These are phyloP conservation scores for Cephalopholis sonnerati DNA, from an alignment of 2,113 vertebrate genomes.

Conservation along the genomic window DNA sequence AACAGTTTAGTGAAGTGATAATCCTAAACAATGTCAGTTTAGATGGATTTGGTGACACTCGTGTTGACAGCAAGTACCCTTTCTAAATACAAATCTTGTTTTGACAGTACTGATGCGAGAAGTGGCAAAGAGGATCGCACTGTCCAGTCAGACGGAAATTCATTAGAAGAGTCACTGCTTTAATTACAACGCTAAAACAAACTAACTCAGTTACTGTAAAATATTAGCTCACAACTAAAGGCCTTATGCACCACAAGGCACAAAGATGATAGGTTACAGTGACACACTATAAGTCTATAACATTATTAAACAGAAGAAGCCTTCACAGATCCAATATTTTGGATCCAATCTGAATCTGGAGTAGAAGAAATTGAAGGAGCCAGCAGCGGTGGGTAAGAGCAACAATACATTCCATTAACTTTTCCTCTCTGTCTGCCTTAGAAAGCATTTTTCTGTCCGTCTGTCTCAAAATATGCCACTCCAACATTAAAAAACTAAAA, in stretches of 20 bases:
- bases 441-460: neutral
- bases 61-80: neutral
- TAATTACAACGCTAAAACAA: no score
- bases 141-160: neutral
- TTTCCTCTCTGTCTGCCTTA: neutral
- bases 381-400: neutral
- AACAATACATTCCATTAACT: neutral
- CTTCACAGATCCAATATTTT: no score
- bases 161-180: no score
- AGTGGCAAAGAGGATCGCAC: neutral
- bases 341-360: no score
- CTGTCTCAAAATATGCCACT: neutral
- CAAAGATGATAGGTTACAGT: no score
- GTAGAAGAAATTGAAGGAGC: no score
- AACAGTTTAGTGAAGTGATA: neutral
- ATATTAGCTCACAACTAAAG: neutral
- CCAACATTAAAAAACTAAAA: neutral
- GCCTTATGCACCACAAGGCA: no score
- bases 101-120: no score
- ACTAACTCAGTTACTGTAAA: neutral
- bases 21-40: neutral
- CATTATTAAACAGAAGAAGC: no score
- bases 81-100: neutral
- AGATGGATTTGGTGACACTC: neutral
- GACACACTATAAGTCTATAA: neutral